Conservation (phyloP, 2,888 invertebrate genomes). For the Hetaerina titia region DNA sequence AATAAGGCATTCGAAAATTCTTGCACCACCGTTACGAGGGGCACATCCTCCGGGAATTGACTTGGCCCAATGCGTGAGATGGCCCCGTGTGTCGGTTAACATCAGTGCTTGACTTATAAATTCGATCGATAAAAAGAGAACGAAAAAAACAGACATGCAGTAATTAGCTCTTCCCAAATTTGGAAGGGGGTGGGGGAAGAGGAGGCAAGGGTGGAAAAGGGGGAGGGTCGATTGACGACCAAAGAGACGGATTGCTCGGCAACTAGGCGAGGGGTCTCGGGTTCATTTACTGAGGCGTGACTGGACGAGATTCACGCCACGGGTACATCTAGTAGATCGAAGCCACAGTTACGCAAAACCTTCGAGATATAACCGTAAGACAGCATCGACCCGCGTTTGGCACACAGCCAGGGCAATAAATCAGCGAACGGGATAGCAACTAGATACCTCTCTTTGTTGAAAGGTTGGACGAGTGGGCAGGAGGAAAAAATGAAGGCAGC, state of each 20-base stretch:
- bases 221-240: not conserved
- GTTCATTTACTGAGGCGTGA: conserved; percentile 1
- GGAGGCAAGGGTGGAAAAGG: not conserved
- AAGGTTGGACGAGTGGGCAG: not conserved
- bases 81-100: too few relatives aligned
- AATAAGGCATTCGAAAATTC: too few relatives aligned
- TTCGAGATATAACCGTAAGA: not conserved
- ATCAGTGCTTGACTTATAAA: not conserved
- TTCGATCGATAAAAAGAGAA: not conserved
- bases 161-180: not conserved
- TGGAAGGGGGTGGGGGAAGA: not conserved
- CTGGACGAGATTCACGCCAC: not conserved
- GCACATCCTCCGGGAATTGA: too few relatives aligned
- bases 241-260: not conserved
- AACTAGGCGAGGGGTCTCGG: not conserved
- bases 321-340: not conserved
- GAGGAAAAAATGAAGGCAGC: not conserved
- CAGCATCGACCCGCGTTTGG: not conserved
- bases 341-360: not conserved
- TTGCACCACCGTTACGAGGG: too few relatives aligned
- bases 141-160: not conserved
- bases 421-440: not conserved
- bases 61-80: too few relatives aligned
- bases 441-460: conserved; percentile 35
- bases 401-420: not conserved